These are phyloP conservation scores for Noturus placidus DNA, from an alignment of 2,113 vertebrate species.

Conservation along the genomic window DNA sequence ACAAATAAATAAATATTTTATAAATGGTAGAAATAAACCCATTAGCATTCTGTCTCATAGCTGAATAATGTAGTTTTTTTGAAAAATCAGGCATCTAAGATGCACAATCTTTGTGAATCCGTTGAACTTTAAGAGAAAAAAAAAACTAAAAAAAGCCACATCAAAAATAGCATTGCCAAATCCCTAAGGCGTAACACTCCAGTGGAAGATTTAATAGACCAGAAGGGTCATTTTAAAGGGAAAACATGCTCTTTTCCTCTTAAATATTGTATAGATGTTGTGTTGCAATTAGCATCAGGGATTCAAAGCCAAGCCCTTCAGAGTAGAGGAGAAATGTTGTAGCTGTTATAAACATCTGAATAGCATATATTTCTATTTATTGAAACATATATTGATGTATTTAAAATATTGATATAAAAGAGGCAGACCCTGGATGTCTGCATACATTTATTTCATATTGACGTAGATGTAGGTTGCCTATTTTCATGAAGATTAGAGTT, in stretches of 20 bases:
- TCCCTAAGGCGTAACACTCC: neutral
- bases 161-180: conserved; percentile 15
- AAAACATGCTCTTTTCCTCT: neutral
- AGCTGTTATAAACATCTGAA: neutral
- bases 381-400: neutral
- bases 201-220: conserved; percentile 1
- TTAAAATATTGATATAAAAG: neutral
- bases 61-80: neutral
- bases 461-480: neutral
- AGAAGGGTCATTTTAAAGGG: conserved; percentile 6
- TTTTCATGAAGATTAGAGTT: neutral
- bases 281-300: neutral
- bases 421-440: neutral
- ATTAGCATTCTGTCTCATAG: neutral
- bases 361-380: neutral
- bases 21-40: neutral
- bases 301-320: neutral
- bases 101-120: neutral
- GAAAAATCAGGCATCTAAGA: neutral
- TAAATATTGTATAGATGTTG: neutral
- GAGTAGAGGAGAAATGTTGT: neutral
- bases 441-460: neutral
- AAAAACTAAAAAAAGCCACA: neutral
- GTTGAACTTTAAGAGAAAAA: neutral
- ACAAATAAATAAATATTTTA: neutral